Evolutionary conservation across 2,888 invertebrate species (phyloP).

Genomic region (Caradrina clavipalpis): DNA sequence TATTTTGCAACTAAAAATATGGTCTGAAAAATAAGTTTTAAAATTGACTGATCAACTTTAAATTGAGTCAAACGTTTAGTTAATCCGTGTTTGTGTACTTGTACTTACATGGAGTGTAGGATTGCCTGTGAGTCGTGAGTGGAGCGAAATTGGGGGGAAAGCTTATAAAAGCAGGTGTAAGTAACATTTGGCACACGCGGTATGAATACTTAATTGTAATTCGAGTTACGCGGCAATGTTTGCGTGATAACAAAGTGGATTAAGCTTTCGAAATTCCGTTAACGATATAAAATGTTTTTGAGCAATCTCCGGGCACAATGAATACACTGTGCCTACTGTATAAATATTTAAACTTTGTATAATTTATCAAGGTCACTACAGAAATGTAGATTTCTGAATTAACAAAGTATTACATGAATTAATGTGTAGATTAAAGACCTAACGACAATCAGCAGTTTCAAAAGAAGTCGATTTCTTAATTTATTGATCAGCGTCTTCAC

Average conservation of each 20-base stretch:
- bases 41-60: slow-evolving; percentile 23
- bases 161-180: slow-evolving; percentile 61
- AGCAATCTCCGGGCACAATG: slow-evolving; percentile 26
- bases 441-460: no score
- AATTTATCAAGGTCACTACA: neutral
- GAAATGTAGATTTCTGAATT: neutral
- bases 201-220: slow-evolving; percentile 64
- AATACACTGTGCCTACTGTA: slow-evolving; percentile 14
- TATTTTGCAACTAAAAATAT: slow-evolving; percentile 38
- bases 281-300: slow-evolving; percentile 44
- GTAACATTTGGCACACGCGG: slow-evolving; percentile 55
- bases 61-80: slow-evolving; percentile 37
- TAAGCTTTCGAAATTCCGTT: slow-evolving; percentile 51
- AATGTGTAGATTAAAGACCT: neutral
- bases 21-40: slow-evolving; percentile 29
- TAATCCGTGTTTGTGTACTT: slow-evolving; percentile 27
- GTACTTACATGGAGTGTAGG: slow-evolving; percentile 29
- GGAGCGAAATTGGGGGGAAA: slow-evolving; percentile 37
- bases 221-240: slow-evolving; percentile 52
- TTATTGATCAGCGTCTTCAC: neutral
- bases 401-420: neutral
- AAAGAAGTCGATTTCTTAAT: neutral
- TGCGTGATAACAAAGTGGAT: slow-evolving; percentile 55
- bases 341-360: slow-evolving; percentile 37
- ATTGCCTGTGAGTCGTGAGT: slow-evolving; percentile 40